Evolutionary conservation across 2,888 invertebrate species (phyloP), one percentile per base, ranked within the genome.

Genomic region (Pristionchus arcanus): DNA sequence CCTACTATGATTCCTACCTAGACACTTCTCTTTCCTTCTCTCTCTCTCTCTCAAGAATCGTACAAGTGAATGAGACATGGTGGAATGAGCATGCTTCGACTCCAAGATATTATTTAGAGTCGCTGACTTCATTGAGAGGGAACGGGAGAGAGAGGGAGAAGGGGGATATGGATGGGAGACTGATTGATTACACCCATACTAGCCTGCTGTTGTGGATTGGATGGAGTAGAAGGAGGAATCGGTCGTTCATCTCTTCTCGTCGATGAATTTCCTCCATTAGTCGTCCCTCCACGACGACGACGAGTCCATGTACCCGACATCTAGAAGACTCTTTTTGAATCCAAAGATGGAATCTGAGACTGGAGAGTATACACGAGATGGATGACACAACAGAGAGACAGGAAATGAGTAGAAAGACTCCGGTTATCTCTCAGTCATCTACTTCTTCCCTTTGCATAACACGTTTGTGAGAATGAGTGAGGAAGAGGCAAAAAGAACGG

Each of bases 231-330:
- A 15, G 87, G 71, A 31, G 71, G 53, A 13, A 34, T 37, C 2
- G 87, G 49, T n/a, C 53, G 59, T n/a, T 86, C 86, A 25, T 37
- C 25, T 19, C 37, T 4, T 55, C 86, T 63, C 63, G 63, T 28
- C 11, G 68, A 11, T 5, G 42, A n/a, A 9, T 49, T 49, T 49
- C 42, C 42, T 49, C 42, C 42, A 49, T n/a, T 31, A 16, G 42
- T 21, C 53, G 87, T 71, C 71, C 4, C 53, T 16, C 53, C 71
- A n/a, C 87, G 71, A 28, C 53, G 42, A 55, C 87, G 87, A 34
- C 87, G 87, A 55, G 87, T 37, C 87, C 87, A 87, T 16, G 87
- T 87, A 87, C 87, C 87, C 87, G 87, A 87, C 87, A 87, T 87
- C 87, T 68, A 86, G 25, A 87, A 25, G 15, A 34, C 71, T 71